Base-by-base conservation (phyloP, 2,888 invertebrate genomes). In the Rhimphoctona megacephalus region DNA sequence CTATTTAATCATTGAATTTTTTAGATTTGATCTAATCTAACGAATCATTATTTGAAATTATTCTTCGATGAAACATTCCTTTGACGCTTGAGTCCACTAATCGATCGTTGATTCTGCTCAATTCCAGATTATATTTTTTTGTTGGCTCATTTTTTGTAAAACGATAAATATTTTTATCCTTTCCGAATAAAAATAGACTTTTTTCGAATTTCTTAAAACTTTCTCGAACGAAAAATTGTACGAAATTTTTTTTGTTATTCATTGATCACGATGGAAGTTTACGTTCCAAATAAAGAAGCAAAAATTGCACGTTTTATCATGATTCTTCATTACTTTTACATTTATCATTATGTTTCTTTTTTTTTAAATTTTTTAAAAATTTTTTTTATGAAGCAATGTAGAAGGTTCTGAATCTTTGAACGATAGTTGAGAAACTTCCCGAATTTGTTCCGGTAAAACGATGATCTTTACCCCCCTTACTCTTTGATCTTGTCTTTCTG, bases 361-460 rank as follows among this genome's bases (percentile, higher is more conserved):
- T 9, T 11, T 57, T 8, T 22, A 8, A 1, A 7, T 57, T 57
- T 57, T 25, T n/a, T n/a, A n/a, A n/a, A n/a, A n/a, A n/a, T n/a
- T 69, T 30, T 46, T 46, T 25, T 17, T 30, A 5, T 17, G 2
- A 4, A 22, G 39, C 0, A 25, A 22, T 25, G 11, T 43, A 43
- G 30, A 83, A 57, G 4, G 11, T 22, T 67, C 9, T 14, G 67
- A 67, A 76, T 64, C 70, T 57, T 19, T n/a, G 52, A 78, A 43
- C 64, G 79, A 54, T 70, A 87, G 73, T 80, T 14, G 64, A 64
- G n/a, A 33, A 73, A 72, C 61, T 61, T 64, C 57, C 70, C 64
- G 82, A 85, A 87, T 80, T 85, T 64, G 82, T 87, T 82, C 81
- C 87, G 85, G 77, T 61, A n/a, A 69, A 80, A 80, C 79, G 64